Evolutionary conservation across 1,140 invertebrate species (phyloP).

Genomic region (Nasonia vitripennis): DNA sequence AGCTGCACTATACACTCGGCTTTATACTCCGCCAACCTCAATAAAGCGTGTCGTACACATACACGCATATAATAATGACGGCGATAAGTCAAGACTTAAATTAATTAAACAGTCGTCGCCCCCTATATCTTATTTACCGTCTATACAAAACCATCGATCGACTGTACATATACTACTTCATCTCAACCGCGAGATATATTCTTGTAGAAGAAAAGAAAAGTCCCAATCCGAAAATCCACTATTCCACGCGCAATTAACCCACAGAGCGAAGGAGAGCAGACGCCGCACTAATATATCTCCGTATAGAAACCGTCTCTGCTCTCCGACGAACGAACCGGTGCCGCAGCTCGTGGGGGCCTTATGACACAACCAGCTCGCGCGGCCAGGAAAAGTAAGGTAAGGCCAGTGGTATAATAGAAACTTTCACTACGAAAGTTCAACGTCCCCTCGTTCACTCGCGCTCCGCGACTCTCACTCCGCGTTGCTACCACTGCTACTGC

Average conservation of each 20-base stretch:
- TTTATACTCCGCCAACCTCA: background rate
- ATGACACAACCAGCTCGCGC: constrained; percentile 70
- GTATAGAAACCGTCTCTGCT: background rate
- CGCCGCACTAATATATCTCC: background rate
- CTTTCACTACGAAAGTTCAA: constrained; percentile 75
- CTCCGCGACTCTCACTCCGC: constrained; percentile 62
- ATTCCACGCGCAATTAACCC: too few relatives aligned
- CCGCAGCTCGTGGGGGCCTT: constrained; percentile 56
- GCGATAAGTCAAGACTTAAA: too few relatives aligned
- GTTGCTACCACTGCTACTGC: constrained; percentile 26
- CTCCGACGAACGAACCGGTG: background rate
- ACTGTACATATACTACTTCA: too few relatives aligned
- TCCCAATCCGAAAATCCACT: too few relatives aligned
- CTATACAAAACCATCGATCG: too few relatives aligned
- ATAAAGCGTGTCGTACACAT: background rate
- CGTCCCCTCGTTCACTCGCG: constrained; percentile 60
- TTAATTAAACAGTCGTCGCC: too few relatives aligned
- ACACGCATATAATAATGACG: background rate
- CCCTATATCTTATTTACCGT: too few relatives aligned
- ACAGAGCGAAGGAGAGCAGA: background rate
- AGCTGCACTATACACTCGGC: background rate
- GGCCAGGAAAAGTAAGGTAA: constrained; percentile 75
- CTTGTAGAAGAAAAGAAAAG: too few relatives aligned
- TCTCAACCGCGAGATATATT: too few relatives aligned
- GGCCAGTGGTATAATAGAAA: constrained; percentile 76